These are phyloP conservation scores for Ariolimax columbianus DNA, from an alignment of 2,888 invertebrate species.

Conservation along the genomic window DNA sequence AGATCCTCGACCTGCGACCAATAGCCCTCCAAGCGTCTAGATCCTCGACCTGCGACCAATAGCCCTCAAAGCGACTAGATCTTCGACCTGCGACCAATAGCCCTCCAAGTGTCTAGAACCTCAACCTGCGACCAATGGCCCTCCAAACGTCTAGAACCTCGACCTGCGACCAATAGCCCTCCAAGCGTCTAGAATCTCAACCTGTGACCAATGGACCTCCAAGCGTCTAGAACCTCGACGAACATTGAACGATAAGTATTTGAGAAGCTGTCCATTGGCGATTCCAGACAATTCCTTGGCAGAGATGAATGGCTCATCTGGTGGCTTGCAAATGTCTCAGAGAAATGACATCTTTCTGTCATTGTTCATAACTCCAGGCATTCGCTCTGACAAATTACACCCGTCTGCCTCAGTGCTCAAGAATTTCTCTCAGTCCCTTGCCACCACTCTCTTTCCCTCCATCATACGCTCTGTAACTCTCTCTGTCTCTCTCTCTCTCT, in stretches of 20 bases:
- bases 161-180: no score
- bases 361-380: background rate
- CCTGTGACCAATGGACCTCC: background rate
- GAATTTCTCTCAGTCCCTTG: background rate
- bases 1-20: no score
- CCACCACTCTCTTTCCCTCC: background rate
- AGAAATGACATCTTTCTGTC: background rate
- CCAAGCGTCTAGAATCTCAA: no score
- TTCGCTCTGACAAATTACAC: background rate
- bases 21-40: no score
- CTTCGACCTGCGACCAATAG: no score
- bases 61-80: no score
- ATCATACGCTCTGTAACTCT: background rate
- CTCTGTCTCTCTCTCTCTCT: slow-evolving; percentile 19
- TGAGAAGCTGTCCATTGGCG: background rate
- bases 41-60: no score
- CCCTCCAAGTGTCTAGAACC: no score
- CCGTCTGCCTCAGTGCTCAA: background rate
- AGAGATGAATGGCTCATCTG: background rate
- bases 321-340: background rate
- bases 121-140: no score
- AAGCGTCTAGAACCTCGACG: background rate
- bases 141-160: no score
- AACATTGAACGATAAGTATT: background rate
- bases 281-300: background rate